A percentile compares a stretch with the other conserved stretches of the same genome.
phyloP scores from a whole-genome alignment of 2,113 vertebrate species.

The Chaetura pelagica region DNA sequence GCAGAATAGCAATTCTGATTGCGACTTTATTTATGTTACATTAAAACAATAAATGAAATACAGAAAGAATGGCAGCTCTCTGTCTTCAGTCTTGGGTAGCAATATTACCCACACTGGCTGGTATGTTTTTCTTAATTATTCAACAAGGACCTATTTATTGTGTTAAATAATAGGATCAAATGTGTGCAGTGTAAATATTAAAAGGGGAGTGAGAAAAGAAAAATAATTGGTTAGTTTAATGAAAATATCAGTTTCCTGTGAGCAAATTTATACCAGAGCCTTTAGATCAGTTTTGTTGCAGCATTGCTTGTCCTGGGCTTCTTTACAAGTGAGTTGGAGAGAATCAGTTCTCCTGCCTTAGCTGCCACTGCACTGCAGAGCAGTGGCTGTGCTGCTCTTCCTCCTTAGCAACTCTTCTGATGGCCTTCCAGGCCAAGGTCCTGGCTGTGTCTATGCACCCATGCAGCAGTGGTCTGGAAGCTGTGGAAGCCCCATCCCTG shows the following conservation, averaged over 20 bases:
- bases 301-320: neutral
- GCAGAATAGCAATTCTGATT: conserved; percentile 16
- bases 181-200: neutral
- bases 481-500: no score
- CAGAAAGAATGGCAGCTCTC: conserved; percentile 8
- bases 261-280: neutral
- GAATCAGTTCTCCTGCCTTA: neutral
- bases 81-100: neutral
- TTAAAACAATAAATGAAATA: conserved; percentile 60
- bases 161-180: neutral
- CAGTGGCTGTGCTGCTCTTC: neutral
- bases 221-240: neutral
- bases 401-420: fast-evolving
- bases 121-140: neutral
- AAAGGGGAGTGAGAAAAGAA: neutral
- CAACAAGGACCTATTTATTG: neutral
- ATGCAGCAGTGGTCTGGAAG: neutral
- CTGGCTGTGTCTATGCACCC: neutral
- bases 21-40: neutral
- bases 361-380: fast-evolving
- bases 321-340: neutral
- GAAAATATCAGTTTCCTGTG: neutral
- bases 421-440: fast-evolving
- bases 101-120: neutral
- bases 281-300: neutral